Evolutionary conservation across 35 echinoderm and acorn worm species (phyloP), one percentile per base, ranked within the genome.

Genomic region (Eucidaris tribuloides): DNA sequence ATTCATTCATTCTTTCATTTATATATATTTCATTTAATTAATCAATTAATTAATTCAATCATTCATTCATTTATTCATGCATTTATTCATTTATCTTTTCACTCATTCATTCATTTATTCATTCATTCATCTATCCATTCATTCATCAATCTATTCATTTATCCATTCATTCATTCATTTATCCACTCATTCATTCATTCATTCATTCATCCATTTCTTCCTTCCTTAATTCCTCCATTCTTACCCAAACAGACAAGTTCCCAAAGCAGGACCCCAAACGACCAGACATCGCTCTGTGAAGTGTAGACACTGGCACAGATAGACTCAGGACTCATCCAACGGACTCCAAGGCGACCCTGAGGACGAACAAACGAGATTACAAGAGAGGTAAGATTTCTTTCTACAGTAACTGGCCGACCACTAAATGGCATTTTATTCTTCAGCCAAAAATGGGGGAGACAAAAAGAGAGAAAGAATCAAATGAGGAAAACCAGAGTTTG

Each of bases 281-380:
- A 96, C 93, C 93, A 96, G 62, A 92, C 42, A 56, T 96, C 89
- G 45, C 83, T 96, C 58, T 55, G 78, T 22, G 84, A 45, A 5
- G 74, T 91, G 80, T 91, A 91, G 1, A 71, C 78, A 48, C 88
- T 87, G 18, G 89, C 88, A 4, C 65, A 70, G 19, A 91, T 83
- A 1, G 89, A 87, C 72, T 96, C 93, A 46, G 89, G 84, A 68
- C 84, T 78, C 93, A 96, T 96, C 93, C 93, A 96, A 7, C 93
- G 79, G 7, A 96, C 50, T 39, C 74, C 89, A 30, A 97, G 85
- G 28, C 89, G 80, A 34, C 81, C 82, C 94, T 97, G 35, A 23
- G 4, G 5, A 66, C n/a, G n/a, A 45, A 66, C 30, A 87, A 15
- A 62, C 17, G 0, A 78, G 24, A 70, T 52, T n/a, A 80, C n/a